Evolutionary conservation across 2,888 invertebrate genomes (phyloP).

Genomic region (Branchellion lobata): DNA sequence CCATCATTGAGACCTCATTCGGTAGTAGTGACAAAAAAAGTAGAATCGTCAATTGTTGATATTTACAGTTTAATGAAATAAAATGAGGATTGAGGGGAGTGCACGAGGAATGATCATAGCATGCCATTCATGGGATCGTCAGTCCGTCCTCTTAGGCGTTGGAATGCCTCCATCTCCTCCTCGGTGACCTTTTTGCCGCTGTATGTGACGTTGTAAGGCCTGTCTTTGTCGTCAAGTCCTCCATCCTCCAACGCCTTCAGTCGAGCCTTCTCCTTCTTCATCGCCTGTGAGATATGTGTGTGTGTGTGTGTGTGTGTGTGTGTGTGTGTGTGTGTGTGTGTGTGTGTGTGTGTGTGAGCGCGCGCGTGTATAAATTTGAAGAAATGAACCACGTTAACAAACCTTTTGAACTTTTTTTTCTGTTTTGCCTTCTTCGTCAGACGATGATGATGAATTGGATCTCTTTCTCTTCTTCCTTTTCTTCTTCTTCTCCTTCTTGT

Average conservation of each 20-base stretch:
- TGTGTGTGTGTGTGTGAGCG: slow-evolving; percentile 9
- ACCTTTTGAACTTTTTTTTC: slow-evolving; percentile 25
- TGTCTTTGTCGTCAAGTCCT: slow-evolving; percentile 80
- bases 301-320: slow-evolving; percentile 20
- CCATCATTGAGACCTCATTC: no score
- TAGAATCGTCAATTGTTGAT: no score
- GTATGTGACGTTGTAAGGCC: slow-evolving; percentile 81
- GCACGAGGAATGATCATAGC: no score
- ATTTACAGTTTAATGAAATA: no score
- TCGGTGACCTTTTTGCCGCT: slow-evolving; percentile 79
- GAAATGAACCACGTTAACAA: no score
- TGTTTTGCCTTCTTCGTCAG: slow-evolving; percentile 21
- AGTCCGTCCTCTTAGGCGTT: slow-evolving; percentile 73
- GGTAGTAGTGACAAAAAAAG: no score
- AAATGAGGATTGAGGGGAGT: no score
- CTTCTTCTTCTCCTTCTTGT: slow-evolving; percentile 24
- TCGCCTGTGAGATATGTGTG: slow-evolving; percentile 55
- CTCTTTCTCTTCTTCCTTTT: not conserved
- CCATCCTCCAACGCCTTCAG: slow-evolving; percentile 68
- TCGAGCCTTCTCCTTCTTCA: slow-evolving; percentile 56
- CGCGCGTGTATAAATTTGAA: not conserved
- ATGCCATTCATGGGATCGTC: slow-evolving; percentile 78
- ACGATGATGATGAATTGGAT: not conserved
- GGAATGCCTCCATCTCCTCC: slow-evolving; percentile 89
- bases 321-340: not conserved